These are phyloP conservation scores for Saturnia japonica DNA, from an alignment of 2,888 invertebrate species.

Conservation along the genomic window DNA sequence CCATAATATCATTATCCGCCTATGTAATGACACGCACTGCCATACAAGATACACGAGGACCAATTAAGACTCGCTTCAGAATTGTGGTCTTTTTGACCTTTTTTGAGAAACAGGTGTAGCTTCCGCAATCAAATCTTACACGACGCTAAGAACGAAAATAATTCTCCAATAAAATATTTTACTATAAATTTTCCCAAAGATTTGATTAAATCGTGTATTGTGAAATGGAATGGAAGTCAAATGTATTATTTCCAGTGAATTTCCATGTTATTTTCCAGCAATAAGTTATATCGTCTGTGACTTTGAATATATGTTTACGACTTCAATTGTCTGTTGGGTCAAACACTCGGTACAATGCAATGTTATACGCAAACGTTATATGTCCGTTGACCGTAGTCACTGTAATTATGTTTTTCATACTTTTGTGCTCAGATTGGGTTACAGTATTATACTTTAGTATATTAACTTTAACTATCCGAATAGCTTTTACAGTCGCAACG, in stretches of 20 bases:
- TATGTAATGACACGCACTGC: no score
- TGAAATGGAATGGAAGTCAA: neutral
- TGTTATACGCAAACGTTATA: neutral
- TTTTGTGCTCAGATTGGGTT: neutral
- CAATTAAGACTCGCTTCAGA: no score
- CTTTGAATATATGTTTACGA: constrained; percentile 8
- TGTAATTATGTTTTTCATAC: neutral
- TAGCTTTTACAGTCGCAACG: neutral
- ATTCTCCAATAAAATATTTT: neutral
- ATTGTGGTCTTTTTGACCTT: no score
- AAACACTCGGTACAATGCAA: neutral
- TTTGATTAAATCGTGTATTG: neutral
- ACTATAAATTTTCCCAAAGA: neutral
- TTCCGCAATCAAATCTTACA: no score
- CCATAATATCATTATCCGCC: no score
- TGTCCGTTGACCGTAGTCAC: neutral
- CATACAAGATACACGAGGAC: no score
- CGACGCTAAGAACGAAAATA: neutral
- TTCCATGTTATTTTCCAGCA: neutral
- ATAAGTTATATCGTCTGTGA: neutral
- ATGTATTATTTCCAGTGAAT: neutral
- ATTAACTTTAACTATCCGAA: neutral
- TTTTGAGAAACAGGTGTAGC: no score
- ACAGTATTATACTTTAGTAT: no score
- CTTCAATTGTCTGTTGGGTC: constrained; percentile 7